These are phyloP conservation scores for Coelopa frigida DNA, from an alignment of 1,140 invertebrate species.

Conservation along the genomic window DNA sequence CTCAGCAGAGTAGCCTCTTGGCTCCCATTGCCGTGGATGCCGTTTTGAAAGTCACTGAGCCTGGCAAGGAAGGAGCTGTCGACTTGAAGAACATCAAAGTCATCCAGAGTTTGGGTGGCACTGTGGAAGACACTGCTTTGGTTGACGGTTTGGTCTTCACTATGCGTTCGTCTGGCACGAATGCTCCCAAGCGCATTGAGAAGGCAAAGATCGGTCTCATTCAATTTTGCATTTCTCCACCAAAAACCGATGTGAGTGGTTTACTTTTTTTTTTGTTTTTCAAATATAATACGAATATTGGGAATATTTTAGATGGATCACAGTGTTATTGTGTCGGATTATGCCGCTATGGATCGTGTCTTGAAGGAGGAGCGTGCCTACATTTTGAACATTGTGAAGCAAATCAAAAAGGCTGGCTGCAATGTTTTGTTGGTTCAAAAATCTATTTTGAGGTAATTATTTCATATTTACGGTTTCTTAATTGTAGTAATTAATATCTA, in stretches of 20 bases:
- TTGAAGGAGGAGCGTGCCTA: slow-evolving; percentile 97
- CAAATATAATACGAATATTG: not conserved
- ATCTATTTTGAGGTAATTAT: slow-evolving; percentile 73
- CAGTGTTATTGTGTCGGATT: slow-evolving; percentile 95
- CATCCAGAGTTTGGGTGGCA: slow-evolving; percentile 92
- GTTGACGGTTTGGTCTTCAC: slow-evolving; percentile 93
- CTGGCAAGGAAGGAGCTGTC: slow-evolving; percentile 53
- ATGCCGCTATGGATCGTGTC: slow-evolving; percentile 97
- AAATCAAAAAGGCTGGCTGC: slow-evolving; percentile 97
- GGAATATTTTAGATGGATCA: slow-evolving; percentile 88
- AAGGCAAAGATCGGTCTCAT: slow-evolving; percentile 99
- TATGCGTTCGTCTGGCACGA: slow-evolving; percentile 80
- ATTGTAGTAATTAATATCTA: too few species aligned
- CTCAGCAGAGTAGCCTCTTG: slow-evolving; percentile 90
- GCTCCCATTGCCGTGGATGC: slow-evolving; percentile 97
- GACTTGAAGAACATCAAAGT: slow-evolving; percentile 89
- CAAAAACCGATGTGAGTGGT: slow-evolving; percentile 90
- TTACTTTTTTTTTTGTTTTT: slow-evolving; percentile 8
- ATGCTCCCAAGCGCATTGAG: slow-evolving; percentile 88
- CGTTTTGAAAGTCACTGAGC: slow-evolving; percentile 74
- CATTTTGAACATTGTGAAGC: slow-evolving; percentile 97
- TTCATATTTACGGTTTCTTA: slow-evolving; percentile 1
- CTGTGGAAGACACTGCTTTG: slow-evolving; percentile 95
- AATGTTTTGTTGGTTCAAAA: slow-evolving; percentile 98
- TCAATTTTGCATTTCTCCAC: slow-evolving; percentile 99